Evolutionary conservation across 2,797 vertebrate species (phyloP), one percentile per base, ranked within the genome.

Genomic region (Notamacropus eugenii): DNA sequence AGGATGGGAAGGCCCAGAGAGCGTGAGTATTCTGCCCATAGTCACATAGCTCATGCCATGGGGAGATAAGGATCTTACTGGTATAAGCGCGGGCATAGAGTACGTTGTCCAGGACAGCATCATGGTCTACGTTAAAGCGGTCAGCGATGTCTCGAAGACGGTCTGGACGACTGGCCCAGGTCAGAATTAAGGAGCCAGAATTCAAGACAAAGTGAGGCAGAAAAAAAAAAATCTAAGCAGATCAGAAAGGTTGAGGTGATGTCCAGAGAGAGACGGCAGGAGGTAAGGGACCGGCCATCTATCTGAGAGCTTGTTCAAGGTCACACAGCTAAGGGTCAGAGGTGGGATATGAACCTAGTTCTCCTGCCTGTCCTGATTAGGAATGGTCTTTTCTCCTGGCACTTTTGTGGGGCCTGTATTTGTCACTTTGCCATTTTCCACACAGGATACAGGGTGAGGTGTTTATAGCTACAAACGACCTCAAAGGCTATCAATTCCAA

Each of bases 31-130:
- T 27, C 46, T 27, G 40, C 40, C 22, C 74, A 87, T 0, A 87
- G 67, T 24, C 24, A 50, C 74, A 87, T 8, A 46, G 74, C 40
- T 87, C 40, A 46, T 24, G 40, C 40, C 74, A 10, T 3, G 22
- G 74, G 16, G 40, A 91, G 96, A 1, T 52, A 93, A 40, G 52
- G 93, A 28, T 93, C 99, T 98, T 99, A 99, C 99, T 99, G 1
- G 99, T 99, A 50, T 99, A 99, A 95, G 99, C 99, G 29, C 99
- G 99, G 34, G 99, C 99, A 6, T 99, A 99, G 11, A 99, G 99
- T 94, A 99, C 99, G 0, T 99, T 99, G 98, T 99, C 99, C 98
- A 99, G 99, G 12, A 99, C 99, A 57, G 99, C 99, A n/a, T 99
- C 99, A 0, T 99, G 99, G 98, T 99, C 99, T 96, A 99, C 99